A percentile compares a stretch with the other conserved stretches of the same genome.
These are phyloP conservation scores for Oreochromis tanganicae DNA, from an alignment of 2,113 vertebrate species.

Conservation along the genomic window DNA sequence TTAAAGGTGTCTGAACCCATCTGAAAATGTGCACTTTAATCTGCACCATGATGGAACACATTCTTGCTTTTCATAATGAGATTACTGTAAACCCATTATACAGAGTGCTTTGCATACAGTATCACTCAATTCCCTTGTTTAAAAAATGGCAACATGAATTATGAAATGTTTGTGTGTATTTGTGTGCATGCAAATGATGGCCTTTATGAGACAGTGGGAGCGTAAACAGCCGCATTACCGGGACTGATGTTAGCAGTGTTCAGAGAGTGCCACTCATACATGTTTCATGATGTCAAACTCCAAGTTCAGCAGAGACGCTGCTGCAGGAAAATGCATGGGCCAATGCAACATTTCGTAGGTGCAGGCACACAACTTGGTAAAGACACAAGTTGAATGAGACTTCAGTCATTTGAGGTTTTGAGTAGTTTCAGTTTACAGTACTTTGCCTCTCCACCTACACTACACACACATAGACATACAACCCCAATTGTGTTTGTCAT, in stretches of 20 bases:
- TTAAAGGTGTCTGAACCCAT: background rate
- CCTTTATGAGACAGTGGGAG: background rate
- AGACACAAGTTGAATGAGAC: background rate
- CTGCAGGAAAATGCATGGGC: background rate
- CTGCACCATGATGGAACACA: background rate
- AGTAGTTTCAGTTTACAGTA: background rate
- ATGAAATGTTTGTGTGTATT: background rate
- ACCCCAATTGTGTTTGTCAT: accelerated
- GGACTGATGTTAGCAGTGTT: constrained; percentile 8
- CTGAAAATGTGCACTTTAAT: background rate
- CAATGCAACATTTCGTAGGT: background rate
- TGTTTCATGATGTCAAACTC: constrained; percentile 27
- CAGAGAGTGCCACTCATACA: constrained; percentile 2
- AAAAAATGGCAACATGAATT: background rate
- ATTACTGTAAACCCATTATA: background rate
- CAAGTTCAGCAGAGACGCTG: background rate
- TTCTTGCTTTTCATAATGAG: background rate
- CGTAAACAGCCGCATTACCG: constrained; percentile 17
- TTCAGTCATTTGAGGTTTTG: background rate
- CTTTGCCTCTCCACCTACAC: background rate
- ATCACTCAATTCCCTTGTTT: background rate
- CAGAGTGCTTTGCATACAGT: background rate
- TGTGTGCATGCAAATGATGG: background rate
- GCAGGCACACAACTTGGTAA: background rate
- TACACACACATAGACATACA: background rate